Conservation (phyloP, 2,888 invertebrate genomes). For the Rambutsinella grinnellia region DNA sequence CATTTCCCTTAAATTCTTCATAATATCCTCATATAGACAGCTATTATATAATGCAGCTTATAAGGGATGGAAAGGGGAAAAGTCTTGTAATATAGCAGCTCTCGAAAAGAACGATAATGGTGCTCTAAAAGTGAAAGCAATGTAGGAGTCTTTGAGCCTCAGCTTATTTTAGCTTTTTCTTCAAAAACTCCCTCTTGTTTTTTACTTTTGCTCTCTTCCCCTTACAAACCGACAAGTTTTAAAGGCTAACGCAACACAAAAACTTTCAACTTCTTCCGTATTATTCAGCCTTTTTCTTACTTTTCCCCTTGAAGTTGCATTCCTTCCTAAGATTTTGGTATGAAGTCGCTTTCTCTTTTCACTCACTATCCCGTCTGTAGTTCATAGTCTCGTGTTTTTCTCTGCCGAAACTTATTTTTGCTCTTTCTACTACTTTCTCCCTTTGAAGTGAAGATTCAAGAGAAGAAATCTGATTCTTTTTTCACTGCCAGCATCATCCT, state of each 20-base stretch:
- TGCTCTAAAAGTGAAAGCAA: not conserved
- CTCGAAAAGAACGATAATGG: not conserved
- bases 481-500: not conserved
- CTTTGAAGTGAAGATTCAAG: conserved; percentile 4
- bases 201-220: too few species aligned
- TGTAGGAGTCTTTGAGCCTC: not conserved
- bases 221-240: too few species aligned
- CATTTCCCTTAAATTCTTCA: not conserved
- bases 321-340: not conserved
- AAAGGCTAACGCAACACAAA: too few species aligned
- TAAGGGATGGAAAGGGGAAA: too few species aligned
- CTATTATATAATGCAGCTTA: too few species aligned
- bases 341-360: too few species aligned
- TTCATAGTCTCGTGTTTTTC: not conserved
- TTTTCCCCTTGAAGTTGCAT: not conserved
- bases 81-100: not conserved
- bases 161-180: too few species aligned
- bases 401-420: not conserved
- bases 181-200: too few species aligned
- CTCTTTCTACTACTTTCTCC: not conserved
- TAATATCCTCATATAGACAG: not conserved
- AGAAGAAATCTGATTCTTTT: conserved; percentile 22
- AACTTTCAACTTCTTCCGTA: too few species aligned
- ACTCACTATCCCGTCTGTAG: too few species aligned
- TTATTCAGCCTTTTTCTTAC: not conserved